phyloP scores from a whole-genome alignment of 2,888 invertebrate genomes.

The Drosophila prolongata region DNA sequence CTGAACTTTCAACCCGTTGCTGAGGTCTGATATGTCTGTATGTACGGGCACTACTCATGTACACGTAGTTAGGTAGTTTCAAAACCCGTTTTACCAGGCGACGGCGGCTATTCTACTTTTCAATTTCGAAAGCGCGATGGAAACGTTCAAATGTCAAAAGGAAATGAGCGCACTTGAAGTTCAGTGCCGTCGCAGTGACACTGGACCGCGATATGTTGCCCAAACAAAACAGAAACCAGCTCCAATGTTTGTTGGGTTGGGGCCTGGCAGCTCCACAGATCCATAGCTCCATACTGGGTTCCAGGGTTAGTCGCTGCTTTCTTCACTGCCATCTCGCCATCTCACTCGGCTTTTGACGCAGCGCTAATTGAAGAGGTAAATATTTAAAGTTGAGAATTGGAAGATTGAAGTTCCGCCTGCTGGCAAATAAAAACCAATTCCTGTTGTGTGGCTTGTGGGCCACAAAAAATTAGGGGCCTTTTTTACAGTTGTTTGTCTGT shows the following conservation, averaged over 20 bases:
- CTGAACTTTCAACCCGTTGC: constrained; percentile 72
- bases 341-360: constrained; percentile 51
- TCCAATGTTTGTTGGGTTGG: constrained; percentile 14
- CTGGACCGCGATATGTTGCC: constrained; percentile 10
- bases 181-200: constrained; percentile 51
- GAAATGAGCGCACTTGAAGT: constrained; percentile 75
- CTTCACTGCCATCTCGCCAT: constrained; percentile 30
- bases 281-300: neutral
- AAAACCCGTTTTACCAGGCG: constrained; percentile 41
- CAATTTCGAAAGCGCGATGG: constrained; percentile 68
- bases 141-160: constrained; percentile 75
- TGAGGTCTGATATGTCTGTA: constrained; percentile 8
- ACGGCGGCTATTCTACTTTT: constrained; percentile 65
- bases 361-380: constrained; percentile 75
- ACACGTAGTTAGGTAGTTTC: constrained; percentile 15
- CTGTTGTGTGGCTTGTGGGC: constrained; percentile 12
- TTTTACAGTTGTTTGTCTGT: constrained; percentile 51
- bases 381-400: constrained; percentile 56
- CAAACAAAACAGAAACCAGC: neutral
- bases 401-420: constrained; percentile 56
- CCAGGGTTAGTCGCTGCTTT: constrained; percentile 46
- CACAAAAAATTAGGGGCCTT: constrained; percentile 18
- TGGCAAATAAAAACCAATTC: constrained; percentile 49
- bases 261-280: constrained; percentile 29
- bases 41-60: constrained; percentile 6